A percentile compares a stretch with the other conserved stretches of the same genome.
Conservation (phyloP, 2,113 vertebrate genomes). For the Procavia capensis region DNA sequence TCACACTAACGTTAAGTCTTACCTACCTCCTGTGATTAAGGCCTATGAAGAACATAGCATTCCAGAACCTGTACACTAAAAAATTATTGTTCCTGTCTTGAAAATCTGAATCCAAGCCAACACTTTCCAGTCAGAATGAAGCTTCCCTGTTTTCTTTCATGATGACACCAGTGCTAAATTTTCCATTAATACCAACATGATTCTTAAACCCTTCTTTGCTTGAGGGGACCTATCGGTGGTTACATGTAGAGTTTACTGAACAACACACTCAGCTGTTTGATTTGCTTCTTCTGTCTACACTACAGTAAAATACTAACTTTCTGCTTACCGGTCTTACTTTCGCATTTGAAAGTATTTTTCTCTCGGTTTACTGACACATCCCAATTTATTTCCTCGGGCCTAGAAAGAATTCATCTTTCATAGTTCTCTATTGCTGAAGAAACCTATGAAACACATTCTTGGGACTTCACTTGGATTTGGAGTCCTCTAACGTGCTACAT, state of each 20-base stretch:
- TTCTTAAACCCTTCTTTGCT: not conserved
- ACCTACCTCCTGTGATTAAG: not conserved
- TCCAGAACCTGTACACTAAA: not conserved
- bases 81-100: not conserved
- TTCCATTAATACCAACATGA: not conserved
- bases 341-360: not conserved
- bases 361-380: not conserved
- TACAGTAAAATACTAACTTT: not conserved
- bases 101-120: not conserved
- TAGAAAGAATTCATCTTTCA: not conserved
- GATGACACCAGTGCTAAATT: not conserved
- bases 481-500: not conserved
- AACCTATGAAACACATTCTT: not conserved
- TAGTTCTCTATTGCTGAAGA: not conserved
- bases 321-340: not conserved
- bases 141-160: conserved; percentile 15
- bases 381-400: not conserved
- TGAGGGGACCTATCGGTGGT: not conserved
- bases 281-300: not conserved
- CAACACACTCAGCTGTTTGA: not conserved
- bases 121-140: not conserved
- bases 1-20: not conserved
- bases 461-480: not conserved
- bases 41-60: not conserved
- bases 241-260: not conserved